Evolutionary conservation across 2,797 vertebrate species (phyloP).

Genomic region (Amphiprion clarkii): DNA sequence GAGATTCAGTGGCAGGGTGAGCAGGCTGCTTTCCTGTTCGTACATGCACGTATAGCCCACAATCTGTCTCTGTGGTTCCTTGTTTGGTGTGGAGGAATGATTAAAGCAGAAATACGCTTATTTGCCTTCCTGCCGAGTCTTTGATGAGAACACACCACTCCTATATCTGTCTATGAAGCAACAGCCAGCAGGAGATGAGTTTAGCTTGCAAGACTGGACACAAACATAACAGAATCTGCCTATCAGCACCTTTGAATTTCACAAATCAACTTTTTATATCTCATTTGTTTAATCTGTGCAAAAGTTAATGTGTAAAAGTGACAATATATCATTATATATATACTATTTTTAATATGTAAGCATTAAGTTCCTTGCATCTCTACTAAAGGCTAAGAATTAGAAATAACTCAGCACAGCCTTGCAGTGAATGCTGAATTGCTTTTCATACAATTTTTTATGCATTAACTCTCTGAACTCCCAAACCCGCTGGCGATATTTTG

Average conservation of each 20-base stretch:
- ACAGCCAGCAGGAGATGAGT: too few species aligned
- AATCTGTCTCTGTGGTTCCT: not conserved
- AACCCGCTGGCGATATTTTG: too few species aligned
- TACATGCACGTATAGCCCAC: conserved; percentile 20
- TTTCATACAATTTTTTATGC: not conserved
- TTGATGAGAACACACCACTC: too few species aligned
- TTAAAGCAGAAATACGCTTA: conserved; percentile 17
- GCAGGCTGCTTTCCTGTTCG: conserved; percentile 21
- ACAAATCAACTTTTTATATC: too few species aligned
- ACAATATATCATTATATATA: too few species aligned
- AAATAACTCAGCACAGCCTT: not conserved
- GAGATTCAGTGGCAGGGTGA: not conserved
- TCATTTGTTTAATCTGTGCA: too few species aligned
- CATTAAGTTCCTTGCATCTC: not conserved
- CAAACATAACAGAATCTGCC: not conserved
- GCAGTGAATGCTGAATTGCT: not conserved
- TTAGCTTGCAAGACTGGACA: not conserved
- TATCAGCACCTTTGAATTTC: too few species aligned
- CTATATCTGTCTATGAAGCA: too few species aligned
- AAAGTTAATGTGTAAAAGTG: not conserved
- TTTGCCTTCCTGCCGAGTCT: too few species aligned
- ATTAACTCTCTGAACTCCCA: too few species aligned
- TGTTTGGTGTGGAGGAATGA: not conserved
- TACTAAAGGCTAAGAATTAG: not conserved
- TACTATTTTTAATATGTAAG: not conserved